Percentiles rank a stretch among this genome's conserved stretches.
These are phyloP conservation scores for Spodoptera picta DNA, from an alignment of 2,888 invertebrate genomes.

Conservation along the genomic window DNA sequence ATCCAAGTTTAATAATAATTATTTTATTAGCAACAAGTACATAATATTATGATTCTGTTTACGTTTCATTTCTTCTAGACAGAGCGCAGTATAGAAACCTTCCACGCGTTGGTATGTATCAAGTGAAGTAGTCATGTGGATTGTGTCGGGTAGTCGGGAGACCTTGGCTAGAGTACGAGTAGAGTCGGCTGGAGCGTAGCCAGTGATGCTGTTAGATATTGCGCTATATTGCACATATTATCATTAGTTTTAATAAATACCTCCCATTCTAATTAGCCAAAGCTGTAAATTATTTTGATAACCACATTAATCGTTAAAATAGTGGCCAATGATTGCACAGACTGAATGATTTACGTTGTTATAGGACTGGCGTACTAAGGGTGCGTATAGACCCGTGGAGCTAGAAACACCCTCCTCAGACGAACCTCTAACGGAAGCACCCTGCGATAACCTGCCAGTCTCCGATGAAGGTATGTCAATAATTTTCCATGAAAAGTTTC, in stretches of 20 bases:
- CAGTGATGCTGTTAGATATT: slow-evolving; percentile 48
- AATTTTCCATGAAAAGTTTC: not conserved
- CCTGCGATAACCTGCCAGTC: slow-evolving; percentile 65
- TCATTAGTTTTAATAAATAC: slow-evolving; percentile 23
- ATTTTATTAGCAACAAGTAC: too few species aligned
- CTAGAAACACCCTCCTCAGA: slow-evolving; percentile 79
- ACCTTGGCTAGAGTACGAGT: slow-evolving; percentile 43
- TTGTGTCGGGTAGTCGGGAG: not conserved
- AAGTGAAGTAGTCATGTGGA: slow-evolving; percentile 3
- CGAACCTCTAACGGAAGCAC: slow-evolving; percentile 69
- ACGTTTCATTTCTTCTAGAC: slow-evolving; percentile 38
- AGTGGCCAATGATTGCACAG: not conserved
- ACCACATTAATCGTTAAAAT: slow-evolving; percentile 18
- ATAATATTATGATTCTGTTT: slow-evolving; percentile 7
- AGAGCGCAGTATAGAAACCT: slow-evolving; percentile 30
- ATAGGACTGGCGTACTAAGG: slow-evolving; percentile 84
- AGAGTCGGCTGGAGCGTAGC: slow-evolving; percentile 50
- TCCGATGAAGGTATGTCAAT: slow-evolving; percentile 51
- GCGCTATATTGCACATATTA: slow-evolving; percentile 22
- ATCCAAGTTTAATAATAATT: too few species aligned
- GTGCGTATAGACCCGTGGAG: slow-evolving; percentile 80
- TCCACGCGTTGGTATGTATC: slow-evolving; percentile 30
- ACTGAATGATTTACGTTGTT: slow-evolving; percentile 46
- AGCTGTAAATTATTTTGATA: slow-evolving; percentile 13
- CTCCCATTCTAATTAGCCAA: slow-evolving; percentile 1